Evolutionary conservation across 2,888 invertebrate genomes (phyloP).

Genomic region (Zygaena filipendulae): DNA sequence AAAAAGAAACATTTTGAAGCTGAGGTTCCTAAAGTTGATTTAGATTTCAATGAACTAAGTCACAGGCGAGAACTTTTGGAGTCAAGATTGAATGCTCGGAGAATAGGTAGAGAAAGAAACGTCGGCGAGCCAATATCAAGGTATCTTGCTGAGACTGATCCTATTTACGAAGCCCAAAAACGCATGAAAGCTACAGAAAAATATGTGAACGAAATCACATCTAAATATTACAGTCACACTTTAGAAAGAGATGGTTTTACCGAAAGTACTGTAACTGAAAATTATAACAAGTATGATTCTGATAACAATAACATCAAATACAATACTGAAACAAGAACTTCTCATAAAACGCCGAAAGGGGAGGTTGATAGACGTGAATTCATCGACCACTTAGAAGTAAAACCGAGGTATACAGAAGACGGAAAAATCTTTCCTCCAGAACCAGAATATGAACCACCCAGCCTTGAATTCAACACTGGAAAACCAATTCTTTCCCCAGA

Average conservation of each 20-base stretch:
- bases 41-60: conserved; percentile 72
- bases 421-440: conserved; percentile 54
- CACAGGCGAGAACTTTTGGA: conserved; percentile 80
- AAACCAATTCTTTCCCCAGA: conserved; percentile 72
- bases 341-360: conserved; percentile 39
- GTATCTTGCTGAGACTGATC: conserved; percentile 57
- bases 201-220: conserved; percentile 67
- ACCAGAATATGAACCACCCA: conserved; percentile 73
- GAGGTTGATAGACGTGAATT: conserved; percentile 50
- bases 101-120: conserved; percentile 43
- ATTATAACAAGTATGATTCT: conserved; percentile 56
- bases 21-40: conserved; percentile 40
- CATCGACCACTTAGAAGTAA: conserved; percentile 36
- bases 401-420: conserved; percentile 32
- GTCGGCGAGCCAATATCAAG: conserved; percentile 49
- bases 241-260: conserved; percentile 66
- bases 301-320: conserved; percentile 55
- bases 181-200: conserved; percentile 63
- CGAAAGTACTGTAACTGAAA: conserved; percentile 63
- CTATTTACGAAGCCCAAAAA: conserved; percentile 53
- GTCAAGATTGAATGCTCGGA: conserved; percentile 76
- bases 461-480: conserved; percentile 67
- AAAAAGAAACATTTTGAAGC: conserved; percentile 60
- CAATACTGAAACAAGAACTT: conserved; percentile 47
- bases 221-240: conserved; percentile 66